A percentile compares a stretch with the other conserved stretches of the same genome.
Evolutionary conservation across 2,113 vertebrate genomes (phyloP).

Genomic region (Barbus barbus): DNA sequence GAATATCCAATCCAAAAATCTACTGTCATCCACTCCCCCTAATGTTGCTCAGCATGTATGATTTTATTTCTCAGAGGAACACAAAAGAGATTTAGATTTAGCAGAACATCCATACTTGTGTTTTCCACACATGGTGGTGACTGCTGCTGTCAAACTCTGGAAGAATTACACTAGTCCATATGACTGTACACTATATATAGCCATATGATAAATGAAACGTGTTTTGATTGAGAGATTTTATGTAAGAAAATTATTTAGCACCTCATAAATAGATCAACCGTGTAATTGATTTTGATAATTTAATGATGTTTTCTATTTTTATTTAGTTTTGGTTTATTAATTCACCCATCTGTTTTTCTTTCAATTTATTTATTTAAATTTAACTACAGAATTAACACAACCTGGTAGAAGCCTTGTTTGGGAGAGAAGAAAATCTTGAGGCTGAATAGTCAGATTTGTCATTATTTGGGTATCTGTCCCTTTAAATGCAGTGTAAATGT

Average conservation of each 20-base stretch:
- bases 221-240: not conserved
- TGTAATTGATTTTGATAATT: not conserved
- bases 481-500: not conserved
- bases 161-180: not conserved
- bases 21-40: not conserved
- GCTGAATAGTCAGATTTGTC: not conserved
- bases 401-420: not conserved
- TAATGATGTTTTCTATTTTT: not conserved
- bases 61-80: not conserved
- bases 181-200: not conserved
- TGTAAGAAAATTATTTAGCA: not conserved
- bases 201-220: not conserved
- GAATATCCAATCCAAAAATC: too few species aligned
- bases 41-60: not conserved
- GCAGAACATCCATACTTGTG: not conserved
- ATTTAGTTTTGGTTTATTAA: not conserved
- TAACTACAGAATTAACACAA: not conserved
- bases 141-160: not conserved
- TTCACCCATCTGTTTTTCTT: not conserved
- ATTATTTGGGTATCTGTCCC: not conserved
- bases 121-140: not conserved
- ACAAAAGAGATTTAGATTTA: not conserved
- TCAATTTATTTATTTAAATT: not conserved
- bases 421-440: not conserved
- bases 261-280: not conserved